Evolutionary conservation across 1,140 invertebrate genomes (phyloP), one percentile per base, ranked within the genome.

Genomic region (Meteorus sp.): DNA sequence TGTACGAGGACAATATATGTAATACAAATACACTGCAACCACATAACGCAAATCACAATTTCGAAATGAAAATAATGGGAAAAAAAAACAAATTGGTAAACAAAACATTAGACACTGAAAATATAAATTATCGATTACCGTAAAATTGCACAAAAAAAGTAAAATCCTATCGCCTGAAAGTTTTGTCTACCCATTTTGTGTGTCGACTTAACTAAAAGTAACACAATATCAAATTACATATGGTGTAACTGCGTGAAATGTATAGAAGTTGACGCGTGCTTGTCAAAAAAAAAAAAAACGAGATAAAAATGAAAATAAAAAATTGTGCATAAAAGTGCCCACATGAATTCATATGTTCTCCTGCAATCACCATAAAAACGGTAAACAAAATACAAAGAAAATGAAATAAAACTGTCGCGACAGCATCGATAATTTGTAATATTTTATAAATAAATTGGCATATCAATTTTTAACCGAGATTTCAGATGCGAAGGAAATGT

Each of bases 361-460:
- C 47, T 33, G 54, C 48, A 61, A 52, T 56, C 63, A 64, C 45
- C 17, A 61, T 37, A 27, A 59, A 33, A 44, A 29, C 39, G 15
- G 2, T 27, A 39, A 50, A 19, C 47, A 50, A 47, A 54, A 54
- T 6, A 27, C 31, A 13, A 13, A 23, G n/a, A 19, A 54, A 56
- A 31, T 19, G 29, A 51, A 31, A 59, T 13, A 27, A n/a, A 61
- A 61, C 50, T 56, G 54, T 56, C 55, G 59, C 59, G 48, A 56
- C 43, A 51, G 52, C 59, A 61, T 64, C 56, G 37, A 66, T 68
- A 61, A 65, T 71, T 73, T 73, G 59, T 73, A 72, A 71, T 62
- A 44, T 72, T 75, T 76, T 70, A 70, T 73, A 75, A 71, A 67
- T 70, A 70, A 71, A 77, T 77, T 77, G 75, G 73, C 75, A 77